Conservation (phyloP, 1,140 invertebrate genomes). For the Bilobella aurantiaca region DNA sequence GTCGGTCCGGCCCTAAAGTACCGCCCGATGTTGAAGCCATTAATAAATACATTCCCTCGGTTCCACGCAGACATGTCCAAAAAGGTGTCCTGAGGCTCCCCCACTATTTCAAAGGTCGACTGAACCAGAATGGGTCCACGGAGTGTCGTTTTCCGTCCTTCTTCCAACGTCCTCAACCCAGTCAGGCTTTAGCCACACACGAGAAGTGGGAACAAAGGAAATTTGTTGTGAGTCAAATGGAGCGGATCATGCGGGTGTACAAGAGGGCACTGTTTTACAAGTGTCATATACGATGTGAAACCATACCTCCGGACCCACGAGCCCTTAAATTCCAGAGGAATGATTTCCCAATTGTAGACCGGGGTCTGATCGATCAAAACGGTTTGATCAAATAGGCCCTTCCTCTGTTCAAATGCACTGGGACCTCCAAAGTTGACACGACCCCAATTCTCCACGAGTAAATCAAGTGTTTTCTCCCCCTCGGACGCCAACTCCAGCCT, state of each 20-base stretch:
- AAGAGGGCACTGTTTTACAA: too few relatives aligned
- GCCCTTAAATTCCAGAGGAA: neutral
- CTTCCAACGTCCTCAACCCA: neutral
- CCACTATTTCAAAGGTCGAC: slow-evolving; percentile 18
- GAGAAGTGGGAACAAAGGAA: too few relatives aligned
- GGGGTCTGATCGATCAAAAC: neutral
- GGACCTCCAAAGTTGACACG: neutral
- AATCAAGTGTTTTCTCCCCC: neutral
- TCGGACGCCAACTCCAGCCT: neutral
- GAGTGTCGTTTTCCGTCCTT: neutral
- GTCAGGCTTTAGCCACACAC: neutral
- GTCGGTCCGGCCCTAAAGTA: slow-evolving; percentile 46
- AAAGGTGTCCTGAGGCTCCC: slow-evolving; percentile 38
- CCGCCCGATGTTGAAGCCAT: slow-evolving; percentile 51
- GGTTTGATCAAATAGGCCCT: neutral
- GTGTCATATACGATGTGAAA: neutral
- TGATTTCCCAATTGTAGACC: neutral
- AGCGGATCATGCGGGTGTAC: too few relatives aligned
- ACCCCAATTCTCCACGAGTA: neutral
- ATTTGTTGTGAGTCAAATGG: too few relatives aligned
- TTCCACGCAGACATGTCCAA: slow-evolving; percentile 42
- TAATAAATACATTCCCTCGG: slow-evolving; percentile 51
- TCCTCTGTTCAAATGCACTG: neutral
- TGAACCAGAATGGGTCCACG: slow-evolving; percentile 10
- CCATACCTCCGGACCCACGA: neutral